Evolutionary conservation across 2,113 vertebrate species (phyloP), one percentile per base, ranked within the genome.

Genomic region (Hiodon tergisus): DNA sequence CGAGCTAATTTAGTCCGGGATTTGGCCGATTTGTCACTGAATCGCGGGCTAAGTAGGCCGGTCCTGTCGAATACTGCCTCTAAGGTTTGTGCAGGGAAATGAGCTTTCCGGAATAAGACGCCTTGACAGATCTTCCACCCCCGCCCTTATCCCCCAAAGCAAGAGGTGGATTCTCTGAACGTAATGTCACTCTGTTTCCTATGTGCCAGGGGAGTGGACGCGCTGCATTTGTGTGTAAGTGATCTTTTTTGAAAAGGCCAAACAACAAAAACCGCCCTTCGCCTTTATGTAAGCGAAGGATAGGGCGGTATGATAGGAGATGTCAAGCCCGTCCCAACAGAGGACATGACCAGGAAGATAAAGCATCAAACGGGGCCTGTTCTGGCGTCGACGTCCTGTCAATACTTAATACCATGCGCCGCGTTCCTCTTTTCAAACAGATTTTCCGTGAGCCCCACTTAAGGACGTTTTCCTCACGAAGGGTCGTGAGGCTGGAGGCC

Each of bases 231-330:
- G 61, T n/a, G 61, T 16, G 13, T 63, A 16, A 16, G 61, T 6
- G 61, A 63, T 63, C 13, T 16, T n/a, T 7, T 31, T 63, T 4
- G 16, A 16, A 63, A 63, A 63, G 6, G 6, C 61, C 58, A 16
- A 4, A 63, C 13, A 63, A 14, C 16, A 63, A 63, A 63, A 17
- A n/a, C 6, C 9, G 58, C 58, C 14, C 14, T 59, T 59, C 14
- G 58, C 61, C 16, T 68, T 68, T n/a, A 16, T n/a, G 82, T 84
- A 82, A 85, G 79, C 83, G 81, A 86, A 87, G 85, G 68, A 61
- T 78, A 78, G 78, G 83, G 81, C 75, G 85, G 83, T 80, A 85
- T 87, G 84, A 85, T 87, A 85, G 84, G 81, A 83, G 83, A 83
- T 80, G 17, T n/a, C 2, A 7, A 52, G 16, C 60, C 16, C 62